These are phyloP conservation scores for Morphnarchus princeps DNA, from an alignment of 2,113 vertebrate species.

Conservation along the genomic window DNA sequence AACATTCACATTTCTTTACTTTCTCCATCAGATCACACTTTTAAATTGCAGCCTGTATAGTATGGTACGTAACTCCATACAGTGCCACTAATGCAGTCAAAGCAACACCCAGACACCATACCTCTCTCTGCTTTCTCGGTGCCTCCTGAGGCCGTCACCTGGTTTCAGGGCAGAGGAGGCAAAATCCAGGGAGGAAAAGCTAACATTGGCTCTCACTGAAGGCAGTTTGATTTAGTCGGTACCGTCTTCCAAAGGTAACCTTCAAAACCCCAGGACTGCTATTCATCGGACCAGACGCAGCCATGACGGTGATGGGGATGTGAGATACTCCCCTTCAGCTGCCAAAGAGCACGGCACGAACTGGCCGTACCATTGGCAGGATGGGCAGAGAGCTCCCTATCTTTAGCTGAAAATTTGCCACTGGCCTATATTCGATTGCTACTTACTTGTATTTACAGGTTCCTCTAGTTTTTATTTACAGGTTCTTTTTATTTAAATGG, in stretches of 20 bases:
- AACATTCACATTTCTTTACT: neutral
- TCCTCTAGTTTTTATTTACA: neutral
- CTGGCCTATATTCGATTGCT: rapidly evolving
- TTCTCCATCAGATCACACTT: neutral
- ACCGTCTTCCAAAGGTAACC: neutral
- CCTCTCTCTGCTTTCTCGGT: neutral
- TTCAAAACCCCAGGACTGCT: neutral
- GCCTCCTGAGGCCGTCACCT: too few relatives aligned
- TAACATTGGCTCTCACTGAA: neutral
- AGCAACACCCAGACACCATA: neutral
- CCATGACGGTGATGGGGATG: neutral
- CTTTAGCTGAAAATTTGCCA: neutral
- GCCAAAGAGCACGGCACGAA: neutral
- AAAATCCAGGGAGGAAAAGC: neutral
- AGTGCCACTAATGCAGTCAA: neutral
- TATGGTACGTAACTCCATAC: neutral
- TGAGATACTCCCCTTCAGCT: neutral
- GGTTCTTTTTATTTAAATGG: neutral
- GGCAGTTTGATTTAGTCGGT: neutral
- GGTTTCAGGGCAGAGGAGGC: neutral
- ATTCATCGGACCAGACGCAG: too few relatives aligned
- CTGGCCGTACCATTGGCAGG: neutral
- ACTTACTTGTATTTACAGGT: neutral
- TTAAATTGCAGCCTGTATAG: neutral
- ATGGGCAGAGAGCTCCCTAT: neutral